Percentiles rank a stretch among this genome's conserved stretches.
phyloP scores from a whole-genome alignment of 92 coral and sea anemone species.

The Micromussa lordhowensis region DNA sequence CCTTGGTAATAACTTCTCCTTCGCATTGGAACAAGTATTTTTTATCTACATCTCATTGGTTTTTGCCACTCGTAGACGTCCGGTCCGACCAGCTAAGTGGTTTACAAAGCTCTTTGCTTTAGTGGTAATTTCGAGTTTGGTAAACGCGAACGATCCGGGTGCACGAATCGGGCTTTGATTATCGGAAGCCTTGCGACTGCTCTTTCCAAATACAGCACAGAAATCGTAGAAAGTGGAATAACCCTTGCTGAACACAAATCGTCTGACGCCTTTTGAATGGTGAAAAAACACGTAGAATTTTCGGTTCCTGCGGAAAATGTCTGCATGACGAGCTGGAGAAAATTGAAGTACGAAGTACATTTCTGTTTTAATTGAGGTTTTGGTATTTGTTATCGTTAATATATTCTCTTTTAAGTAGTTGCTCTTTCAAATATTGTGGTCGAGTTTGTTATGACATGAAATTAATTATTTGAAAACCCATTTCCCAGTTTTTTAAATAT shows the following conservation, averaged over 20 bases:
- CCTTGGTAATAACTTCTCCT: slow-evolving; percentile 53
- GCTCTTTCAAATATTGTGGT: slow-evolving; percentile 11
- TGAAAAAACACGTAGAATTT: background rate
- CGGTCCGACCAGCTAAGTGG: slow-evolving; percentile 64
- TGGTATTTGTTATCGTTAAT: background rate
- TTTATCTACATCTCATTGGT: slow-evolving; percentile 42
- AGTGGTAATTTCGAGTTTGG: slow-evolving; percentile 74
- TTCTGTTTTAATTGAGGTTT: slow-evolving; percentile 29
- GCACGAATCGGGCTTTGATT: background rate
- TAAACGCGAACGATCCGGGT: slow-evolving; percentile 28
- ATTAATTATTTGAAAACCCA: slow-evolving; percentile 24
- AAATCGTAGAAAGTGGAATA: slow-evolving; percentile 9
- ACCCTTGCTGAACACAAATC: background rate
- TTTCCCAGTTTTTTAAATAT: background rate
- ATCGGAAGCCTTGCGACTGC: background rate
- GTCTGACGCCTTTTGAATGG: background rate
- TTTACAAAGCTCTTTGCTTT: slow-evolving; percentile 60
- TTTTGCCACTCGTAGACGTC: slow-evolving; percentile 55
- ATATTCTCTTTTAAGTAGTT: background rate
- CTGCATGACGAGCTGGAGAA: background rate
- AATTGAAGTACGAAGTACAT: background rate
- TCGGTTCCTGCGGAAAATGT: background rate
- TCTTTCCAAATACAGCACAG: background rate
- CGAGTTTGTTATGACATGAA: slow-evolving; percentile 8
- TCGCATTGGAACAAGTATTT: slow-evolving; percentile 61